A percentile compares a stretch with the other conserved stretches of the same genome.
Conservation (phyloP, 2,113 vertebrate genomes). For the Thalassarche chlororhynchos region DNA sequence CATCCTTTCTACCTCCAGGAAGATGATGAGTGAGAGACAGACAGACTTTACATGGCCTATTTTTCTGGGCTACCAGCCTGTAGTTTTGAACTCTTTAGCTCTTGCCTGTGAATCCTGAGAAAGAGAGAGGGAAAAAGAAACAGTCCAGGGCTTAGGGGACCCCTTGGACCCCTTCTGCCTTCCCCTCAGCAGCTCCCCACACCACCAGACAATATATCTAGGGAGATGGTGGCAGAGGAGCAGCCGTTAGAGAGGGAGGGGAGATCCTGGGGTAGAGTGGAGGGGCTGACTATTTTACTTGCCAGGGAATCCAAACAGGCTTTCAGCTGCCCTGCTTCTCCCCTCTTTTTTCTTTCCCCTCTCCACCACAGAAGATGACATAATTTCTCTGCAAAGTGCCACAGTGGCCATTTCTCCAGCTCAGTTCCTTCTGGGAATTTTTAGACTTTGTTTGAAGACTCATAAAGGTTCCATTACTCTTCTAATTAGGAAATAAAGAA, state of each 20-base stretch:
- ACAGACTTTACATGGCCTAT: background rate
- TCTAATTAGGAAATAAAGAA: conserved; percentile 35
- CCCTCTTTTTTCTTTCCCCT: background rate
- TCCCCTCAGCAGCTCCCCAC: background rate
- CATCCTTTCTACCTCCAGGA: background rate
- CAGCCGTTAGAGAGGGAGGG: background rate
- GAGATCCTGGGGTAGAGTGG: background rate
- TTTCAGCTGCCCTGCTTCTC: background rate
- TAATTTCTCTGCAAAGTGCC: background rate
- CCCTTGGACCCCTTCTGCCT: background rate
- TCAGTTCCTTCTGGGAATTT: background rate
- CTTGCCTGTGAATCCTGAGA: background rate
- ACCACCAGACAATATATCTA: background rate
- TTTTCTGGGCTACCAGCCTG: background rate
- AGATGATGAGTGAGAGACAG: no score
- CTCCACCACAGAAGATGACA: background rate
- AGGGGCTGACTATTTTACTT: background rate
- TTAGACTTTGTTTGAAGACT: background rate
- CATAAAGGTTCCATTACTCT: conserved; percentile 1
- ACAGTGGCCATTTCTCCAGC: background rate
- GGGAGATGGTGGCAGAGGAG: background rate
- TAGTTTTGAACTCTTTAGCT: background rate
- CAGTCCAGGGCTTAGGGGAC: background rate
- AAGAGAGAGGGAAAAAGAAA: accelerated
- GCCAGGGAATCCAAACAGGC: background rate